These are phyloP conservation scores for Salticus scenicus DNA, from an alignment of 2,888 invertebrate genomes.

Conservation along the genomic window DNA sequence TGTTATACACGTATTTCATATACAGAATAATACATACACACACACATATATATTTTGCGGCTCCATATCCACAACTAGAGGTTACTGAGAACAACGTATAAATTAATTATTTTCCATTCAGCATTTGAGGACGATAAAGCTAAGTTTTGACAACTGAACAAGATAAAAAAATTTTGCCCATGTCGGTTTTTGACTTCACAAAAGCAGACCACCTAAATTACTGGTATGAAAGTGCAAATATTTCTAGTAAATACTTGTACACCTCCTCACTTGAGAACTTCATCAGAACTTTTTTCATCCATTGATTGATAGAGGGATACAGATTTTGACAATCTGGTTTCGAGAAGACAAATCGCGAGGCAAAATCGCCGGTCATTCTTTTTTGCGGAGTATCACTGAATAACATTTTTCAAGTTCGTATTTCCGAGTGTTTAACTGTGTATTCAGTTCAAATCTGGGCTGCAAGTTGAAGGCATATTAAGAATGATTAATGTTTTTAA, in stretches of 20 bases:
- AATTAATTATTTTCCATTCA: no score
- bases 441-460: not conserved
- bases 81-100: no score
- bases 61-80: no score
- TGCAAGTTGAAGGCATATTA: not conserved
- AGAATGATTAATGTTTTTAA: constrained; percentile 5
- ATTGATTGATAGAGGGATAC: constrained; percentile 32
- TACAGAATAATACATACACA: no score
- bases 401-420: constrained; percentile 15
- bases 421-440: not conserved
- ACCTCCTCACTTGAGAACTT: constrained; percentile 10
- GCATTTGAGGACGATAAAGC: no score
- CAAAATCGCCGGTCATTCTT: constrained; percentile 15
- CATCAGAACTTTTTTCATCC: constrained; percentile 2
- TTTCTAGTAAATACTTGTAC: not conserved
- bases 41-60: no score
- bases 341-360: not conserved
- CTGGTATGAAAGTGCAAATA: not conserved
- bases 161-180: not conserved
- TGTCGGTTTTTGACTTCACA: no score
- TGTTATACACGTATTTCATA: no score
- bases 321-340: not conserved
- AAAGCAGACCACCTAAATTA: constrained; percentile 6
- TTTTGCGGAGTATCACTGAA: not conserved
- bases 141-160: not conserved